These are phyloP conservation scores for Carduelis carduelis DNA, from an alignment of 2,797 vertebrate species.

Conservation along the genomic window DNA sequence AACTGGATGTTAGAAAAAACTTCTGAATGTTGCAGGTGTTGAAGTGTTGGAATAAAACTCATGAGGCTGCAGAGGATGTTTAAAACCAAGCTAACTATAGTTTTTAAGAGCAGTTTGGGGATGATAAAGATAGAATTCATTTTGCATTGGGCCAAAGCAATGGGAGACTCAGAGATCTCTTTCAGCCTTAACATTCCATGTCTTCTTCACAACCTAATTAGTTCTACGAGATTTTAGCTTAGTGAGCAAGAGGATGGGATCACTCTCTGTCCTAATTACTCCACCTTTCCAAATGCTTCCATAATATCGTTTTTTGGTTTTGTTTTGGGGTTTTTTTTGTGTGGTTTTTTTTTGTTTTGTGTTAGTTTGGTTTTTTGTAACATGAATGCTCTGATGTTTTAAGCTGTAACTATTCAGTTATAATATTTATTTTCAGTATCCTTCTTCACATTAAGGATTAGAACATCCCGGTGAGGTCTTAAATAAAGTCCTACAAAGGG, in stretches of 20 bases:
- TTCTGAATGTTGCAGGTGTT: background rate
- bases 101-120: background rate
- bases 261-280: background rate
- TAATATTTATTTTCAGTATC: conserved; percentile 6
- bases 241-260: background rate
- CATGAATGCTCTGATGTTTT: background rate
- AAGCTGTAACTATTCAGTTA: background rate
- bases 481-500: background rate
- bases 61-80: background rate
- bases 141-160: background rate
- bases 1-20: background rate
- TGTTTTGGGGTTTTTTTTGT: too few species aligned
- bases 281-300: background rate
- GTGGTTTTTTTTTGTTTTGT: too few species aligned
- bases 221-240: background rate
- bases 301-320: background rate
- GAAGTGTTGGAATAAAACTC: background rate
- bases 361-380: too few species aligned
- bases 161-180: background rate
- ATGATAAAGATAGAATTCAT: background rate
- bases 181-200: background rate
- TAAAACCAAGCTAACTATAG: background rate
- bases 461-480: background rate
- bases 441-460: conserved; percentile 8
- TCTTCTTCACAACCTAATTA: background rate